Percentiles rank a stretch among this genome's conserved stretches.
phyloP scores from a whole-genome alignment of 2,888 invertebrate genomes.

The Campoplex capitator region DNA sequence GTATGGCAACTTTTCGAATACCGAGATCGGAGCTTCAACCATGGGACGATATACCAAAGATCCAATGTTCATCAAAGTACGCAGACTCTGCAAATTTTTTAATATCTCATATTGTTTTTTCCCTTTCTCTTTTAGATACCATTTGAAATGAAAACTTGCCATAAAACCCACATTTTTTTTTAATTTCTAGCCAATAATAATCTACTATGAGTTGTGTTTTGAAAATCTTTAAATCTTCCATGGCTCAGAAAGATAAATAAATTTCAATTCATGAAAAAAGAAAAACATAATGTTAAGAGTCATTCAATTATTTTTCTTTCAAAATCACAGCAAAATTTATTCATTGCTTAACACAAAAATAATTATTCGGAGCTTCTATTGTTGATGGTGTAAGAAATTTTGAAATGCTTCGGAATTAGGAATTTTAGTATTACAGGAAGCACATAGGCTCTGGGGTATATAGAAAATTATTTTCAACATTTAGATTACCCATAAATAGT shows the following conservation, averaged over 20 bases:
- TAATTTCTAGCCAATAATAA: too few species aligned
- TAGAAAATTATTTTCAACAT: neutral
- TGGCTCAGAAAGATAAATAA: neutral
- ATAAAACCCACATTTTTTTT: neutral
- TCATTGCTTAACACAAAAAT: neutral
- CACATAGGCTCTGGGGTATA: neutral
- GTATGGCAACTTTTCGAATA: conserved; percentile 86
- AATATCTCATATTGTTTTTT: neutral
- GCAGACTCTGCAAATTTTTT: conserved; percentile 83
- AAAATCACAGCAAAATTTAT: neutral
- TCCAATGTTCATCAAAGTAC: conserved; percentile 79
- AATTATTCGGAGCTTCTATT: neutral
- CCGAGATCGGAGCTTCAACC: conserved; percentile 87
- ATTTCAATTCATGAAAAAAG: neutral
- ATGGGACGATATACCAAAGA: conserved; percentile 87
- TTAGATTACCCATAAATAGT: neutral
- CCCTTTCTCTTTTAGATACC: neutral
- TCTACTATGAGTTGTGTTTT: too few species aligned
- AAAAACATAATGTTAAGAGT: too few species aligned
- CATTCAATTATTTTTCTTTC: neutral
- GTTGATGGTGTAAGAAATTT: neutral
- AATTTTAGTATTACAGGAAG: neutral
- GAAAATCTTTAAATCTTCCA: neutral
- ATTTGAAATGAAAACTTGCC: neutral
- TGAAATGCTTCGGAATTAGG: neutral